Evolutionary conservation across 2,888 invertebrate genomes (phyloP).

Genomic region (Lordiphosa andalusiaca): DNA sequence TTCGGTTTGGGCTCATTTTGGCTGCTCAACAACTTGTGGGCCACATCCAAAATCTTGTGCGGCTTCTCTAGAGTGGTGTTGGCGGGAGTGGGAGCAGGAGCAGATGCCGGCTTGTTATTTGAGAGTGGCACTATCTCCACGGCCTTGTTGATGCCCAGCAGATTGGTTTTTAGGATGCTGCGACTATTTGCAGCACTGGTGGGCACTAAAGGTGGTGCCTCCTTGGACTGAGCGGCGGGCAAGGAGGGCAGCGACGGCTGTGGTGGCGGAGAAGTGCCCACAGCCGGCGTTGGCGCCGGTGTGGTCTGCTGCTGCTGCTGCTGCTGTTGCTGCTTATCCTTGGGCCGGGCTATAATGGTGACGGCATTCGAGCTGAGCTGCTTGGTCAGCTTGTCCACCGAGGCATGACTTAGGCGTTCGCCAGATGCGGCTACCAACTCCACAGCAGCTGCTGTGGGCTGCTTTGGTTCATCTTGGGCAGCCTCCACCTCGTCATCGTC

Average conservation of each 20-base stretch:
- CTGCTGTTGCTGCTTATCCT: slow-evolving; percentile 49
- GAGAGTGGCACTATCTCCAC: slow-evolving; percentile 77
- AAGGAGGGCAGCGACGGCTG: neutral
- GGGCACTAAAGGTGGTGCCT: slow-evolving; percentile 45
- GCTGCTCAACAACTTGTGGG: slow-evolving; percentile 70
- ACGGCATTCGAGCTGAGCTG: slow-evolving; percentile 78
- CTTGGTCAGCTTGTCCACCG: slow-evolving; percentile 78
- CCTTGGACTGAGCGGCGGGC: slow-evolving; percentile 30
- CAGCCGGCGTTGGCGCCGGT: neutral
- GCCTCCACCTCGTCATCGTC: slow-evolving; percentile 29
- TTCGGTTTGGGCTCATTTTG: slow-evolving; percentile 18
- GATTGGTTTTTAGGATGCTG: slow-evolving; percentile 78
- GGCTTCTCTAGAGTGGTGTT: slow-evolving; percentile 64
- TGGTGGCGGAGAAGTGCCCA: neutral
- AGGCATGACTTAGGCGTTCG: slow-evolving; percentile 53
- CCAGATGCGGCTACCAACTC: slow-evolving; percentile 17
- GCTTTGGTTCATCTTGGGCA: too few species aligned
- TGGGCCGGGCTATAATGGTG: slow-evolving; percentile 79
- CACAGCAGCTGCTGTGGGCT: neutral
- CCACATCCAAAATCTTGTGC: slow-evolving; percentile 76
- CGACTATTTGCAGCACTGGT: slow-evolving; percentile 65
- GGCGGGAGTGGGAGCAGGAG: neutral
- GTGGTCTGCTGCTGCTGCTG: slow-evolving; percentile 18
- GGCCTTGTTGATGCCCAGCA: slow-evolving; percentile 70
- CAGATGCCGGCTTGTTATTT: slow-evolving; percentile 14